phyloP scores from a whole-genome alignment of 1,140 invertebrate genomes.

The Heliconius nattereri region DNA sequence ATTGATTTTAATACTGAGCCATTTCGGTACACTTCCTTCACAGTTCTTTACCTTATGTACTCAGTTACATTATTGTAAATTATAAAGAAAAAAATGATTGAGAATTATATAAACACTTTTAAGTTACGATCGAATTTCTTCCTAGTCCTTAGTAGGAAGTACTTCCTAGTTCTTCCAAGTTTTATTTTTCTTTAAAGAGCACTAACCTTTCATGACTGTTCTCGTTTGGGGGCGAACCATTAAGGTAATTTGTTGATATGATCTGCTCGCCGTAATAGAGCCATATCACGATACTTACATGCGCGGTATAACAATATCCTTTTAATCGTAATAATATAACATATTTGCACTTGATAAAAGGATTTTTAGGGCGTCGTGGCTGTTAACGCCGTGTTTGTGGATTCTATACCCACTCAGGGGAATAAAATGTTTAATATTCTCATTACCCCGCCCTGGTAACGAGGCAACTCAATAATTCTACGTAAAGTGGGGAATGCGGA shows the following conservation, averaged over 20 bases:
- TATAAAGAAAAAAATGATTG: no score
- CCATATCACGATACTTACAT: conserved; percentile 44
- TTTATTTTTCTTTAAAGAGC: conserved; percentile 36
- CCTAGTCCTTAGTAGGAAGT: not conserved
- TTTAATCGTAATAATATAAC: not conserved
- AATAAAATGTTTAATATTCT: no score
- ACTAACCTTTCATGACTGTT: conserved; percentile 44
- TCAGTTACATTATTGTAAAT: no score
- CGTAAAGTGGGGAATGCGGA: no score
- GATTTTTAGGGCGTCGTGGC: no score
- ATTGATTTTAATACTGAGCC: no score
- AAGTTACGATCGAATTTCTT: not conserved
- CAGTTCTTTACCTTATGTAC: no score
- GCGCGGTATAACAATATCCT: conserved; percentile 30
- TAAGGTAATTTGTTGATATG: conserved; percentile 53
- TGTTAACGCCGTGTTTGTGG: no score
- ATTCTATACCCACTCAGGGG: no score
- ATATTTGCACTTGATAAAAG: not conserved
- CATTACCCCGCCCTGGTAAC: no score
- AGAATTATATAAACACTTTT: not conserved
- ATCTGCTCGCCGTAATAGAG: conserved; percentile 48
- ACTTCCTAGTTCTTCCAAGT: not conserved
- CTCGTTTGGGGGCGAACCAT: conserved; percentile 53
- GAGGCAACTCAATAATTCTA: no score
- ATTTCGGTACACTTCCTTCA: no score